phyloP scores from a whole-genome alignment of 2,797 vertebrate genomes.

The Sebastes itinus region DNA sequence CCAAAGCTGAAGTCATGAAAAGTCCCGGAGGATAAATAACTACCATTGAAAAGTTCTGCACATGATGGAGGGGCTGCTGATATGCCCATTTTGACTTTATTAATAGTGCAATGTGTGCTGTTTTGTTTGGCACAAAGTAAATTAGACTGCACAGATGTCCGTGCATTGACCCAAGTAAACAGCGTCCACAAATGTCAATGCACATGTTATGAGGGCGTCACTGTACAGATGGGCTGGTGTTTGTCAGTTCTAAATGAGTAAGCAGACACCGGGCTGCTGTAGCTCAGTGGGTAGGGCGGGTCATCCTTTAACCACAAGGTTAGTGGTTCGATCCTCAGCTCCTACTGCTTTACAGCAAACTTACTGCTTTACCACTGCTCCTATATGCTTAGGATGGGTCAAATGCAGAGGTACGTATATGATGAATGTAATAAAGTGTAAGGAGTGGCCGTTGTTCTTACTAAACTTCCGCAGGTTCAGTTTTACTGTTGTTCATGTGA shows the following conservation, averaged over 20 bases:
- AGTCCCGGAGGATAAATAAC: neutral
- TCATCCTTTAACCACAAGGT: too few relatives aligned
- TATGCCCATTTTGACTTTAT: neutral
- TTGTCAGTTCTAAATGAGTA: neutral
- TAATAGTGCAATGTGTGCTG: neutral
- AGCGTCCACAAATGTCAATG: neutral
- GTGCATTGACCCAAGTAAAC: neutral
- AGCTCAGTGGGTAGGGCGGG: too few relatives aligned
- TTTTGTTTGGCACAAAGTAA: neutral
- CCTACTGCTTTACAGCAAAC: too few relatives aligned
- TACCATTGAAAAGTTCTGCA: neutral
- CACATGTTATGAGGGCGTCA: neutral
- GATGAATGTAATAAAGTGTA: neutral
- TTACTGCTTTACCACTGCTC: too few relatives aligned
- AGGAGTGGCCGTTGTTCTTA: slow-evolving; percentile 12
- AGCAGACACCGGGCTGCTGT: neutral
- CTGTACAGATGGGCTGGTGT: too few relatives aligned
- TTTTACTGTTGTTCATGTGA: slow-evolving; percentile 32
- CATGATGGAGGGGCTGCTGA: neutral
- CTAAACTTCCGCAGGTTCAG: slow-evolving; percentile 7
- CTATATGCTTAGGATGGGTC: too few relatives aligned
- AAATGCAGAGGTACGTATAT: too few relatives aligned
- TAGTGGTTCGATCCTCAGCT: too few relatives aligned
- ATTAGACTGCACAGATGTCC: neutral
- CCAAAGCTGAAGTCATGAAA: neutral